Evolutionary conservation across 2,113 vertebrate genomes (phyloP).

Genomic region (Micromys minutus): DNA sequence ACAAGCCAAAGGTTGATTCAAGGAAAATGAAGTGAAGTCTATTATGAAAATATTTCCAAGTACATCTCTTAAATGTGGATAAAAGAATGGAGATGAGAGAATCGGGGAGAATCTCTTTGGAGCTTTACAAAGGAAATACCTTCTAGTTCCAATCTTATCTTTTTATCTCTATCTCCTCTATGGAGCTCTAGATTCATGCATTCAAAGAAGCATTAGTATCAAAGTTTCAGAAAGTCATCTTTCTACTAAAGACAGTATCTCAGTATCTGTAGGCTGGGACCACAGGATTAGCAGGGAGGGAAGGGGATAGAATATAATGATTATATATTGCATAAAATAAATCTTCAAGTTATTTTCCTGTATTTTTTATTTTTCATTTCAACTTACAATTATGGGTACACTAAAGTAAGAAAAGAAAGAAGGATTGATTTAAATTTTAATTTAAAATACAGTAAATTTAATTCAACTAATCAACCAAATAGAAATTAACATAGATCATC

Average conservation of each 20-base stretch:
- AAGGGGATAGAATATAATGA: not conserved
- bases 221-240: constrained; percentile 14
- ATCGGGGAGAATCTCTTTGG: not conserved
- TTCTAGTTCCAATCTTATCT: not conserved
- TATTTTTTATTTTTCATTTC: not conserved
- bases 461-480: constrained; percentile 45
- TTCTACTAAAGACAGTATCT: not conserved
- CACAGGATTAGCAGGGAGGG: not conserved
- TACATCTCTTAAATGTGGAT: not conserved
- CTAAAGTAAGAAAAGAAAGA: constrained; percentile 45
- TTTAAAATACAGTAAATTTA: not conserved
- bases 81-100: not conserved
- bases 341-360: not conserved
- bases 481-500: not conserved
- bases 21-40: not conserved
- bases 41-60: not conserved
- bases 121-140: not conserved
- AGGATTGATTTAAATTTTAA: not conserved
- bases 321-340: not conserved
- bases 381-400: not conserved
- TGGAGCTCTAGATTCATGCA: not conserved
- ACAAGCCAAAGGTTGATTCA: not conserved
- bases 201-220: not conserved
- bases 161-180: not conserved
- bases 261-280: not conserved